Percentiles rank a stretch among this genome's conserved stretches.
Evolutionary conservation across 64 coral and sea anemone genomes (phyloP).

Genomic region (Pocillopora damicornis): DNA sequence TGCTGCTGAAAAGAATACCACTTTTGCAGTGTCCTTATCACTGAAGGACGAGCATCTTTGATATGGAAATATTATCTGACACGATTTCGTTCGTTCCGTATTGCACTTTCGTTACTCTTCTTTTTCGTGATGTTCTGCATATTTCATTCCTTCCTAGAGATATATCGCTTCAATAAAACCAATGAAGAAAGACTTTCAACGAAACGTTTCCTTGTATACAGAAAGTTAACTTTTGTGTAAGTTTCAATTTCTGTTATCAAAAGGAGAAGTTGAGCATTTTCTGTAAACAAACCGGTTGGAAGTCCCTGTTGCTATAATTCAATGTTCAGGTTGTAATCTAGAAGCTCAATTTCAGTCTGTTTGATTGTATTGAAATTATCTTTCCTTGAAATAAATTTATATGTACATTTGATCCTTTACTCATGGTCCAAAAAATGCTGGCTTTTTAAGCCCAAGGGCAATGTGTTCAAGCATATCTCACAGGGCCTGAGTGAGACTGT

Average conservation of each 20-base stretch:
- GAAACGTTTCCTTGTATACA: background rate
- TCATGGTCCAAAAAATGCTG: background rate
- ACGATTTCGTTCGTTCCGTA: no score
- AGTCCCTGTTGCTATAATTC: background rate
- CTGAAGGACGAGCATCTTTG: no score
- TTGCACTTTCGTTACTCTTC: background rate
- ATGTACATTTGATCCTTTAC: background rate
- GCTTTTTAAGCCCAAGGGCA: background rate
- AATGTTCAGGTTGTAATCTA: background rate
- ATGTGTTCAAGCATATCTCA: no score
- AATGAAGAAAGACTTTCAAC: background rate
- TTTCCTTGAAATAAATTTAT: background rate
- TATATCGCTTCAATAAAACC: background rate
- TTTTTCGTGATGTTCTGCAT: background rate
- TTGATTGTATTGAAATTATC: background rate
- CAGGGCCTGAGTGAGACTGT: no score
- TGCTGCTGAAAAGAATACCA: background rate
- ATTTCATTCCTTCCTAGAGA: background rate
- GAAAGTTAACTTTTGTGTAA: background rate
- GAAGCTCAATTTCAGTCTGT: background rate
- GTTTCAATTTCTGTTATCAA: background rate
- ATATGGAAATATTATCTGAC: no score
- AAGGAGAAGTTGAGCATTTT: background rate
- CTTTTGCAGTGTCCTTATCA: no score
- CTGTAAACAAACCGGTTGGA: constrained; percentile 2